Evolutionary conservation across 2,113 vertebrate genomes (phyloP), one percentile per base, ranked within the genome.

Genomic region (Sinocyclocheilus grahami): DNA sequence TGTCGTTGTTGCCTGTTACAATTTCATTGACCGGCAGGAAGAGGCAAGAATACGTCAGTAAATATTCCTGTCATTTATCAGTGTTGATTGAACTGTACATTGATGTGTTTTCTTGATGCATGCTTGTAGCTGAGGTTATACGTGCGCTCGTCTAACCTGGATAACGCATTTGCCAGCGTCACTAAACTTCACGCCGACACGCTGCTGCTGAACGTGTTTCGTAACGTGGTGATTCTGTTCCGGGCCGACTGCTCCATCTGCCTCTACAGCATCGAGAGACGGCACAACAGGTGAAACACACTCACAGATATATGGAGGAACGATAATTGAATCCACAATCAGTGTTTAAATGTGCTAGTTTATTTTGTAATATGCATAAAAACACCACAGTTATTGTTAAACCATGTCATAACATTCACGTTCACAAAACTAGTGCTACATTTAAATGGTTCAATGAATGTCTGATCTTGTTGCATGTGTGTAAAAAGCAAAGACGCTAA

Each of bases 191-290:
- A 97, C 84, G 94, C 95, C 13, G 95, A 97, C 92, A 98, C 97
- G 0, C 94, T 99, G 91, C 92, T 99, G 88, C 95, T 99, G 78
- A 99, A 97, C 90, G 97, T 99, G 84, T 99, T 99, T 94, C 95
- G 96, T 89, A 96, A 99, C 93, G 97, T 97, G 85, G 92, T 98
- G 55, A 96, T 98, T 91, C 87, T 99, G 87, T 99, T 99, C 91
- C 94, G 97, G 91, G 96, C 95, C 1, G 97, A 99, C 93, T 99
- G 98, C 92, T 97, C 96, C 88, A 98, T 99, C 94, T 98, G 97
- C 92, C 96, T 99, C 86, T 99, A 99, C 85, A 97, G 97, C 93
- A 95, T 99, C 89, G 97, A 97, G 92, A 96, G 89, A 90, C 96
- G 91, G 86, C 94, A 93, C 3, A 97, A 98, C 89, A 93, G 97